Conservation (phyloP, 2,797 vertebrate species). For the Dicrostonyx torquatus region DNA sequence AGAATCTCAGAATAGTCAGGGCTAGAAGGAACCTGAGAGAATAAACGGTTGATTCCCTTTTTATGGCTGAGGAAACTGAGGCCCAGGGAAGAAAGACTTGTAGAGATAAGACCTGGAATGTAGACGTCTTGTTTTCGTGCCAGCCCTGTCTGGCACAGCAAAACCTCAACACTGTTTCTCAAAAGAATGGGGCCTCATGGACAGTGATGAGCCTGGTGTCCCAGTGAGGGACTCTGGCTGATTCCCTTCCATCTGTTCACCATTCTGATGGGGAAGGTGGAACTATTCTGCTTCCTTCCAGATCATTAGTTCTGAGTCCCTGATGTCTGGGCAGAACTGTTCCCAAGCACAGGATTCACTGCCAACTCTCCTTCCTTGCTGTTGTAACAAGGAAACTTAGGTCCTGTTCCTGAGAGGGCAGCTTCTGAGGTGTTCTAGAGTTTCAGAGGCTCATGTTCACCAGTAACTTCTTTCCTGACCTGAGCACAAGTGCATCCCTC, state of each 20-base stretch:
- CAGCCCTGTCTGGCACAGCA: neutral
- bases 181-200: neutral
- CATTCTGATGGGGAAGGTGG: neutral
- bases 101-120: neutral
- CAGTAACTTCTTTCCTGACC: neutral
- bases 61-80: conserved; percentile 31
- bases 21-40: conserved; percentile 8
- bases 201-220: neutral
- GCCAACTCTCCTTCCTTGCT: conserved; percentile 9
- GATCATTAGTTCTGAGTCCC: conserved; percentile 5
- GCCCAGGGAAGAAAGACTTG: neutral
- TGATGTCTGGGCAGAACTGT: conserved; percentile 29
- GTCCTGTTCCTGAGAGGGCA: neutral
- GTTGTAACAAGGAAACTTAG: neutral
- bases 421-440: conserved; percentile 14
- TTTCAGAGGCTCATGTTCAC: neutral
- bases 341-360: neutral
- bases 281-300: neutral
- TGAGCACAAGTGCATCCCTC: neutral
- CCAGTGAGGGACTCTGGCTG: neutral
- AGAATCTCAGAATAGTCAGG: conserved; percentile 50
- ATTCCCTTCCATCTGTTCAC: conserved; percentile 11
- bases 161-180: neutral
- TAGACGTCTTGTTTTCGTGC: neutral
- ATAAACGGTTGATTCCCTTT: neutral